phyloP scores from a whole-genome alignment of 2,797 vertebrate genomes.

The Arctocebus calabarensis region DNA sequence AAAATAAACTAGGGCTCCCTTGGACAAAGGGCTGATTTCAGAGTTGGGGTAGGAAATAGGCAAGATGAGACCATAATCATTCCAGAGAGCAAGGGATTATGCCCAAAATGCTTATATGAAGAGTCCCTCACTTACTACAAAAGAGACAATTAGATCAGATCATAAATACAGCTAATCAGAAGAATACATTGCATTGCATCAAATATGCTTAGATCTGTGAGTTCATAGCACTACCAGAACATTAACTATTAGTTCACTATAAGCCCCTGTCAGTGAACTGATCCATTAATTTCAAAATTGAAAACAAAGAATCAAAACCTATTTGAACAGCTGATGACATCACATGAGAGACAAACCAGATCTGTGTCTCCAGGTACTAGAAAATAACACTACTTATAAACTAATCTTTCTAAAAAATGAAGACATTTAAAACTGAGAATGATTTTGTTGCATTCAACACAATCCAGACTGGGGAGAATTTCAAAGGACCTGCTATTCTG shows the following conservation, averaged over 20 bases:
- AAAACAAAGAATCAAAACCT: neutral
- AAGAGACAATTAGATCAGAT: neutral
- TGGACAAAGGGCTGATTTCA: neutral
- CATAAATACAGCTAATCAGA: neutral
- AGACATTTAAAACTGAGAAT: slow-evolving; percentile 6
- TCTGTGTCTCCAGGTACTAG: neutral
- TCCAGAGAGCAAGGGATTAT: neutral
- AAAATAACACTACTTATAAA: neutral
- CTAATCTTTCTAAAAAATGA: neutral
- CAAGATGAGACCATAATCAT: neutral
- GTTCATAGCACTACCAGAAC: slow-evolving; percentile 10
- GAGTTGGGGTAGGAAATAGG: neutral
- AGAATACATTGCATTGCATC: neutral
- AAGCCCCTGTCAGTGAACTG: neutral
- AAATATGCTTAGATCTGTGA: neutral
- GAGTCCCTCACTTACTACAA: neutral
- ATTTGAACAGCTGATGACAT: neutral
- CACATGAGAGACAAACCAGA: neutral
- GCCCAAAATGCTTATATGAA: neutral
- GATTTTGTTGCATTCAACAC: neutral
- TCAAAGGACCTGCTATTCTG: neutral
- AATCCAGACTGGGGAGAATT: neutral
- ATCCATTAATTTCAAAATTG: neutral
- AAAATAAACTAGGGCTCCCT: neutral
- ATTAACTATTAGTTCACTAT: neutral